Evolutionary conservation across 1,140 invertebrate species (phyloP), one percentile per base, ranked within the genome.

Genomic region (Acarapis woodi): DNA sequence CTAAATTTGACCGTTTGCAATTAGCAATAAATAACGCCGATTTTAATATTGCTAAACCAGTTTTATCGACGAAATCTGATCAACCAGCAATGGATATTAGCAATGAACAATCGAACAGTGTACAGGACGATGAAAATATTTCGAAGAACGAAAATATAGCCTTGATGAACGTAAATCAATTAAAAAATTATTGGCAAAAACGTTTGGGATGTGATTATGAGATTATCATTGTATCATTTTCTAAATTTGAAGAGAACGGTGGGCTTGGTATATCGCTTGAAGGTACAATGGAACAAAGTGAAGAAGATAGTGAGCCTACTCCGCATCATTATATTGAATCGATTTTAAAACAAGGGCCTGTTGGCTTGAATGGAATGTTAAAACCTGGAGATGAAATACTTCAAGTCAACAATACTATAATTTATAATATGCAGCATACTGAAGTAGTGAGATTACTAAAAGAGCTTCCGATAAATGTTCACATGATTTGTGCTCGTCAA

Each of bases 381-480:
- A 64, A 65, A 39, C 73, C 74, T 35, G 80, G 82, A 3, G 85
- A 93, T 57, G 85, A 93, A 56, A 57, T 93, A 19, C 59, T 87
- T 10, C 70, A 63, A 65, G 73, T 75, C 51, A 43, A 41, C 38
- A 30, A 28, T 42, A 24, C 3, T n/a, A 6, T 39, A 9, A 9
- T 33, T 19, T 26, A 14, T 22, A 14, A 28, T 4, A n/a, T 31
- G 5, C 16, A 12, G 60, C 83, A 93, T 53, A 67, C 83, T 52
- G 83, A 90, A 56, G 85, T 93, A 38, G 85, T 94, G 34, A 72
- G 70, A 39, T 85, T 88, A 47, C 60, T 96, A 14, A 93, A 93
- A 60, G 83, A 93, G 53, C 61, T 93, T 41, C 85, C 87, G 1
- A 64, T 80, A 47, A 68, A 80, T 55, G 83, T 94, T 33, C 68